Evolutionary conservation across 2,888 invertebrate genomes (phyloP).

Genomic region (Rhyacophila evoluta): DNA sequence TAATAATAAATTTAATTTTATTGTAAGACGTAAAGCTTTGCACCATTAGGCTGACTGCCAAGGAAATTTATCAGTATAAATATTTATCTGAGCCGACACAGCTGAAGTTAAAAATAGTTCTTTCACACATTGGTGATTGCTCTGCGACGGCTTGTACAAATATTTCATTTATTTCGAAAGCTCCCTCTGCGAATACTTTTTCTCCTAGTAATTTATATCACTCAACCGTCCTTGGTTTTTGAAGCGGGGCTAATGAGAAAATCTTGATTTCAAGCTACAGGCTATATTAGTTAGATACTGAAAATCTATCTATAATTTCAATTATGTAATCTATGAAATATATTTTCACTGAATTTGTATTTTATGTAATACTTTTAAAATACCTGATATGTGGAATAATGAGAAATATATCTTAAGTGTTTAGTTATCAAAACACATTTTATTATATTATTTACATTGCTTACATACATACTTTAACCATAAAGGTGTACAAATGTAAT

Average conservation of each 20-base stretch:
- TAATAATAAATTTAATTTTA: conserved; percentile 11
- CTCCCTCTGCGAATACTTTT: neutral
- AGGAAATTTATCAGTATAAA: conserved; percentile 37
- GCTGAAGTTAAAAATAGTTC: conserved; percentile 1
- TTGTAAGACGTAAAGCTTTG: conserved; percentile 35
- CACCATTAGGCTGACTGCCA: conserved; percentile 48
- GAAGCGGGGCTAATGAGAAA: neutral
- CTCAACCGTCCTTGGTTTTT: neutral
- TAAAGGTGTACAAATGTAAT: too few species aligned
- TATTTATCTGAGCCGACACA: conserved; percentile 1
- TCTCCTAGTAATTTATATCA: neutral
- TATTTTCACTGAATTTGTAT: too few species aligned
- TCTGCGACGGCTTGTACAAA: neutral
- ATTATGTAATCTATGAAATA: too few species aligned
- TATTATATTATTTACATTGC: too few species aligned
- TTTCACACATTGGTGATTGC: neutral
- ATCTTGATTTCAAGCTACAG: neutral
- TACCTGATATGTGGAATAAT: too few species aligned
- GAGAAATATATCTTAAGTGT: too few species aligned
- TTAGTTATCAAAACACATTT: too few species aligned
- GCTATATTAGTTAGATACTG: too few species aligned
- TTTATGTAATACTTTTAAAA: too few species aligned
- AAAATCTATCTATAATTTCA: neutral
- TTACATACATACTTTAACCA: too few species aligned
- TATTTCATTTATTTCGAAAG: neutral